These are phyloP conservation scores for Nephila pilipes DNA, from an alignment of 1,140 invertebrate species.

Conservation along the genomic window DNA sequence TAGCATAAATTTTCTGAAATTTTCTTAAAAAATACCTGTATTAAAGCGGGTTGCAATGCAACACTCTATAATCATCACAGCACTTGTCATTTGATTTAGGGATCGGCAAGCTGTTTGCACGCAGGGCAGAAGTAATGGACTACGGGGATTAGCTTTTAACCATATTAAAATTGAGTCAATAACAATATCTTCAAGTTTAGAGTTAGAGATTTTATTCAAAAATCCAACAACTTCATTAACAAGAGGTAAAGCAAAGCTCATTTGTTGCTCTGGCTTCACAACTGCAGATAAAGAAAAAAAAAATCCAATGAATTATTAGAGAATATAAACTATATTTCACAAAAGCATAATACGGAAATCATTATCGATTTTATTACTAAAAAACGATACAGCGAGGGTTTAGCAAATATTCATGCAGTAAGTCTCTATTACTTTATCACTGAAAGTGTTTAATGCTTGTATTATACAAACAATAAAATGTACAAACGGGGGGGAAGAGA, in stretches of 20 bases:
- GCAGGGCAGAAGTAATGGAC: constrained; percentile 44
- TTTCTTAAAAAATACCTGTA: constrained; percentile 28
- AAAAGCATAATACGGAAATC: no score
- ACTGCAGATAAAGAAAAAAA: not conserved
- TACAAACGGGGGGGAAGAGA: no score
- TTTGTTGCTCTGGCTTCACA: constrained; percentile 37
- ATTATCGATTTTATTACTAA: no score
- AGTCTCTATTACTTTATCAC: no score
- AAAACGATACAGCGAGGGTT: no score
- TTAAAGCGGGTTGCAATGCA: constrained; percentile 62
- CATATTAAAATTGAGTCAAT: constrained; percentile 31
- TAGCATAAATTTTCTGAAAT: not conserved
- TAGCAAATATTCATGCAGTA: no score
- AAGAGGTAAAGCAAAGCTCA: constrained; percentile 51
- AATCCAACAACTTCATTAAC: constrained; percentile 45
- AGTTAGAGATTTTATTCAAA: constrained; percentile 28
- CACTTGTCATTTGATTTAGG: constrained; percentile 32
- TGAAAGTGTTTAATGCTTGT: no score
- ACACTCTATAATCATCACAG: constrained; percentile 47
- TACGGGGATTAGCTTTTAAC: constrained; percentile 33
- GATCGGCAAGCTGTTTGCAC: constrained; percentile 52
- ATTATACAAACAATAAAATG: no score
- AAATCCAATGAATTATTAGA: no score
- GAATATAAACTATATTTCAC: no score
- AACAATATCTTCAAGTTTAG: not conserved